Evolutionary conservation across 2,888 invertebrate genomes (phyloP).

Genomic region (Hydroisotoma schaefferi): DNA sequence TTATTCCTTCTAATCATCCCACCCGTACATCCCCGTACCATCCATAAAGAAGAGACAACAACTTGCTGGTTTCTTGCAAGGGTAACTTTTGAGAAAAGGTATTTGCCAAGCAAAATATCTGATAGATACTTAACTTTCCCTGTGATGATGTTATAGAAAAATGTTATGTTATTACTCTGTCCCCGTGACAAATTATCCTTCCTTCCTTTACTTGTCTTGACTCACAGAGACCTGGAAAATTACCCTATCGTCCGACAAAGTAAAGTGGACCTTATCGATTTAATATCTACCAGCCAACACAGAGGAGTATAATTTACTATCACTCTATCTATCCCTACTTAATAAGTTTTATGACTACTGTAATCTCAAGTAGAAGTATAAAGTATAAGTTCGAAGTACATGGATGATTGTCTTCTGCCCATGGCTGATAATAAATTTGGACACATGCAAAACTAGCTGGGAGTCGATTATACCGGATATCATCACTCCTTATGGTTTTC

Average conservation of each 20-base stretch:
- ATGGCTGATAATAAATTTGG: constrained; percentile 12
- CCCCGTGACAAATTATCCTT: constrained; percentile 40
- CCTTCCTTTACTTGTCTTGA: constrained; percentile 20
- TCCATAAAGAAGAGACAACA: too few species aligned
- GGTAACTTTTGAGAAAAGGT: too few species aligned
- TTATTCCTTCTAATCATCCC: not conserved
- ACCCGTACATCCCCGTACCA: not conserved
- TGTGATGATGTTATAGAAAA: too few species aligned
- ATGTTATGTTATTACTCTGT: constrained; percentile 15
- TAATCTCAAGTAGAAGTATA: too few species aligned
- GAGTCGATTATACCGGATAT: too few species aligned
- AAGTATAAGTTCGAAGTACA: too few species aligned
- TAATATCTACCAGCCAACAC: constrained; percentile 28
- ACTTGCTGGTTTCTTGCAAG: too few species aligned
- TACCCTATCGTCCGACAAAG: constrained; percentile 26
- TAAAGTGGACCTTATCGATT: constrained; percentile 45
- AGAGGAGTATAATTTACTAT: constrained; percentile 12
- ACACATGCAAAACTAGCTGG: constrained; percentile 3
- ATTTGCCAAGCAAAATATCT: too few species aligned
- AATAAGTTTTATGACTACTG: not conserved
- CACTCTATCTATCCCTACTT: constrained; percentile 9
- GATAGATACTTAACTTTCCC: not conserved
- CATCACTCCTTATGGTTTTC: too few species aligned
- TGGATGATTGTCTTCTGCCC: too few species aligned
- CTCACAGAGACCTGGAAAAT: constrained; percentile 28